A percentile compares a stretch with the other conserved stretches of the same genome.
phyloP scores from a whole-genome alignment of 2,888 invertebrate species.

The Tuta absoluta region DNA sequence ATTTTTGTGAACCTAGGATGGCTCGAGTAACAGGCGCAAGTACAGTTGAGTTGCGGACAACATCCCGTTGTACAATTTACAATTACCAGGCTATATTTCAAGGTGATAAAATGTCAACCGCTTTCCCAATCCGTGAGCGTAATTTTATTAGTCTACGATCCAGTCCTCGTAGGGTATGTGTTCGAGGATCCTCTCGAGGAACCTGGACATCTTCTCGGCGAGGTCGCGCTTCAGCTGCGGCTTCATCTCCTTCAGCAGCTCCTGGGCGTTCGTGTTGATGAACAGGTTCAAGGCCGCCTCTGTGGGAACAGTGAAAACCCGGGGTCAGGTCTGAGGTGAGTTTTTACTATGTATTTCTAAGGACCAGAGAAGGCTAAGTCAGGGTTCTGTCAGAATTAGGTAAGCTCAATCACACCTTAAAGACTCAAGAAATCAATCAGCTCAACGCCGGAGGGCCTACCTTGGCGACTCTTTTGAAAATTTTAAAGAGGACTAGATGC shows the following conservation, averaged over 20 bases:
- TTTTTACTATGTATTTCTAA: too few relatives aligned
- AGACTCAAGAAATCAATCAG: too few relatives aligned
- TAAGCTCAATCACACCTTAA: too few relatives aligned
- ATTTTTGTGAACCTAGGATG: too few relatives aligned
- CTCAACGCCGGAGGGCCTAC: too few relatives aligned
- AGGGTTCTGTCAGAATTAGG: too few relatives aligned
- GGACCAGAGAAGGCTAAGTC: too few relatives aligned
- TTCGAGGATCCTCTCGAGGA: constrained; percentile 87
- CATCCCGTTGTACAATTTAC: too few relatives aligned
- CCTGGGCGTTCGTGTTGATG: constrained; percentile 92
- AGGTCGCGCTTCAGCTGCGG: constrained; percentile 89
- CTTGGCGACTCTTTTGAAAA: too few relatives aligned
- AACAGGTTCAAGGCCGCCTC: constrained; percentile 92
- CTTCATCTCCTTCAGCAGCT: constrained; percentile 92
- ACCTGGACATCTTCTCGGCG: constrained; percentile 87
- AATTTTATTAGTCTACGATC: constrained; percentile 76
- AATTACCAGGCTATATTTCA: neutral
- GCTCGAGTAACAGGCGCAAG: too few relatives aligned
- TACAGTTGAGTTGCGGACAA: too few relatives aligned
- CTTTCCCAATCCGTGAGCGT: neutral
- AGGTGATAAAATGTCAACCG: neutral
- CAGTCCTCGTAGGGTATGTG: constrained; percentile 90
- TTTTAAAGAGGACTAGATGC: too few relatives aligned
- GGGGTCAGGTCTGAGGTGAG: neutral
- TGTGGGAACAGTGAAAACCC: constrained; percentile 54